Conservation (phyloP, 2,888 invertebrate genomes). For the Plebejus anna region DNA sequence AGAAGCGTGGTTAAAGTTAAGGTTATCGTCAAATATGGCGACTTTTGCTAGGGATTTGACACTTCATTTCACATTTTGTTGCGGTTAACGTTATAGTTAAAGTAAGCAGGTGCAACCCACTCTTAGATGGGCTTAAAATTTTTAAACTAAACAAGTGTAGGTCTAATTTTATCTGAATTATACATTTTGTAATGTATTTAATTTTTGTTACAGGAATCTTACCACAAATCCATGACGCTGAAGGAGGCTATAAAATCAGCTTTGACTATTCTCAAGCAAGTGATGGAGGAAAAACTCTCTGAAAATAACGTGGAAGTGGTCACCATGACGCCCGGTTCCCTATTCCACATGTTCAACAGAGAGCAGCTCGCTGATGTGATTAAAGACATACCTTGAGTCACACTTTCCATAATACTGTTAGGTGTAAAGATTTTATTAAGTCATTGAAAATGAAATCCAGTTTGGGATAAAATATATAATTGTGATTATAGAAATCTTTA, state of each 20-base stretch:
- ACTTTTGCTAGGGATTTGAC: too few relatives aligned
- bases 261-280: conserved; percentile 97
- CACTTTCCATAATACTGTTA: conserved; percentile 36
- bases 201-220: conserved; percentile 77
- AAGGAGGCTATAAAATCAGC: conserved; percentile 95
- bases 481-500: conserved; percentile 16
- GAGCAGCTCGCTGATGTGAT: conserved; percentile 96
- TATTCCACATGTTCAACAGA: conserved; percentile 94
- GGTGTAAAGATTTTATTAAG: conserved; percentile 35
- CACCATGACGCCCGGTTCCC: conserved; percentile 90
- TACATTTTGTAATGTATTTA: not conserved
- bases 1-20: too few relatives aligned
- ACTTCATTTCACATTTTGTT: too few relatives aligned
- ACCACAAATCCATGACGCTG: conserved; percentile 93
- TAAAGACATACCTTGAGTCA: conserved; percentile 82
- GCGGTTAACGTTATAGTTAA: too few relatives aligned
- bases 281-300: conserved; percentile 99
- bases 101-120: too few relatives aligned
- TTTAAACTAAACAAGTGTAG: too few relatives aligned
- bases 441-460: not conserved
- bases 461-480: conserved; percentile 5
- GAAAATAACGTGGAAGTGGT: conserved; percentile 98
- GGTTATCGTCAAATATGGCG: too few relatives aligned
- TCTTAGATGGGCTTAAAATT: too few relatives aligned
- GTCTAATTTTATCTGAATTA: too few relatives aligned